Evolutionary conservation across 2,888 invertebrate genomes (phyloP).

Genomic region (Drosophila subquinaria): DNA sequence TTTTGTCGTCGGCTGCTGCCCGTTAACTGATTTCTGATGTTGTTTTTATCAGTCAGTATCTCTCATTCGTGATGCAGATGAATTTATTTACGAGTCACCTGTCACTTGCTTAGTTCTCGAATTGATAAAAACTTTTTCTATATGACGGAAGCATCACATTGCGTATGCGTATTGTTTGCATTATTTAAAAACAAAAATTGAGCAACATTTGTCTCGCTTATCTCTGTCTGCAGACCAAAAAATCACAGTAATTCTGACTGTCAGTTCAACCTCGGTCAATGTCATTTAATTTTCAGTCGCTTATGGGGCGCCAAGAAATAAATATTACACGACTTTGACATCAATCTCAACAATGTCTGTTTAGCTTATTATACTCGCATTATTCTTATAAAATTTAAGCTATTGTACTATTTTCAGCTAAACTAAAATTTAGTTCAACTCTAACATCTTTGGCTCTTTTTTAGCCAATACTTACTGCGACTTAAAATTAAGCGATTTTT

Average conservation of each 20-base stretch:
- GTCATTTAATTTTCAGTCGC: conserved; percentile 40
- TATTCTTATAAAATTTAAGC: conserved; percentile 18
- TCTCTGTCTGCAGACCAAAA: conserved; percentile 18
- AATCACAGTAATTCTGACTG: background rate
- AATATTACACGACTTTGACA: conserved; percentile 25
- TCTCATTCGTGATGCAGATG: conserved; percentile 62
- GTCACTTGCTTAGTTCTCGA: conserved; percentile 20
- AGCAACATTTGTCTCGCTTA: conserved; percentile 31
- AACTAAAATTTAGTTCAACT: conserved; percentile 1
- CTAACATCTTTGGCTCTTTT: conserved; percentile 20
- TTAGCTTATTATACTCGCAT: background rate
- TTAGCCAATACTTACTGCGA: background rate
- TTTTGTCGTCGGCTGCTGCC: conserved; percentile 34
- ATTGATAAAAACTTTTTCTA: conserved; percentile 53
- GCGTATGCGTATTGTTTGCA: conserved; percentile 70
- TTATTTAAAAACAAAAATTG: conserved; percentile 20
- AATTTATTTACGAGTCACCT: conserved; percentile 29
- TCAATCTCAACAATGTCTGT: conserved; percentile 21
- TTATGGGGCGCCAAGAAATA: conserved; percentile 14
- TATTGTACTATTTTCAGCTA: conserved; percentile 33
- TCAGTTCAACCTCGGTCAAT: conserved; percentile 48
- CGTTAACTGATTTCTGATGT: conserved; percentile 26
- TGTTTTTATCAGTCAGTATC: conserved; percentile 37
- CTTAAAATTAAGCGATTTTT: background rate
- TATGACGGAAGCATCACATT: conserved; percentile 40